Conservation (phyloP, 2,113 vertebrate species). For the Elanus axillaris region DNA sequence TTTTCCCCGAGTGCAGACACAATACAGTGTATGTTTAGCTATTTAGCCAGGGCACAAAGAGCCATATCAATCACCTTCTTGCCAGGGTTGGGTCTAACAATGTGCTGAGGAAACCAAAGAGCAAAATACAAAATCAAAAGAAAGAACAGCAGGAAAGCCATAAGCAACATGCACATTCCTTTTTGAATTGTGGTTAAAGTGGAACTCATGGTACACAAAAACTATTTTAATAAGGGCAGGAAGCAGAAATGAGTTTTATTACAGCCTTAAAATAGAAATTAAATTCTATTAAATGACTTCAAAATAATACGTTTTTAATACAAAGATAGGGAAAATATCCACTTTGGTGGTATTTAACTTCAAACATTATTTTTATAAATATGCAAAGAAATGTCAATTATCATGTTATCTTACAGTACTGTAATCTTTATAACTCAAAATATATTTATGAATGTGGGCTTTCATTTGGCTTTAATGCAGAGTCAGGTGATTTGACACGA, state of each 20-base stretch:
- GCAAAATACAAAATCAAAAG: background rate
- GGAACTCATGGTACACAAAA: background rate
- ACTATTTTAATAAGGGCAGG: background rate
- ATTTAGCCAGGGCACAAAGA: constrained; percentile 47
- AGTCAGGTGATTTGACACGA: background rate
- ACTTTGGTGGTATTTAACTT: background rate
- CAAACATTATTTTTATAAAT: background rate
- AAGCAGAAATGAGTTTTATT: background rate
- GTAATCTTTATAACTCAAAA: background rate
- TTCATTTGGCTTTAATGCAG: background rate
- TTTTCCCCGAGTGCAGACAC: background rate
- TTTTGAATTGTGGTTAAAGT: background rate
- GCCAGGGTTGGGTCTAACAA: background rate
- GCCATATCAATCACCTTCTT: constrained; percentile 41
- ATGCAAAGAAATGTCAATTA: background rate
- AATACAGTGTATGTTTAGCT: constrained; percentile 21
- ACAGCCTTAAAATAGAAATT: background rate
- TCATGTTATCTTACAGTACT: background rate
- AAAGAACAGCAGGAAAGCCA: background rate
- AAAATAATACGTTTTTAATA: background rate
- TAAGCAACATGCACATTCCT: background rate
- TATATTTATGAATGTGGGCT: background rate
- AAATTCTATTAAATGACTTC: background rate
- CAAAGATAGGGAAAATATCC: background rate
- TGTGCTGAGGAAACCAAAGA: constrained; percentile 7